Evolutionary conservation across 2,797 vertebrate species (phyloP), one percentile per base, ranked within the genome.

Genomic region (Enteromius mattozi): DNA sequence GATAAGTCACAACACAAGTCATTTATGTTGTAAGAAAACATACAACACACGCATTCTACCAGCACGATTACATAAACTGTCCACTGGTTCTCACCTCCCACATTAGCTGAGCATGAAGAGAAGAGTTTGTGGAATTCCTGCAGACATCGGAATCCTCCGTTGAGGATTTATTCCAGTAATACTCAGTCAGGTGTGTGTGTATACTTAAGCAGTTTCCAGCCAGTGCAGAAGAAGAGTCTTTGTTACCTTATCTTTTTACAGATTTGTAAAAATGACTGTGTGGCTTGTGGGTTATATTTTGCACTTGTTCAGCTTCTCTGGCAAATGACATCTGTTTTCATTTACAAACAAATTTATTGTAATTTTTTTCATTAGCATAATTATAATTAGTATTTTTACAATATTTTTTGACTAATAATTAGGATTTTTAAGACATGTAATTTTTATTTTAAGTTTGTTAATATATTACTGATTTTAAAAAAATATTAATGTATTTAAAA

Each of bases 21-120:
- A 8, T 68, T 42, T 40, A 66, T 56, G 63, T 54, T 17, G 37
- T 12, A 63, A 24, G 21, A 80, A 30, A 56, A 56, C 30, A 6
- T 9, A n/a, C 33, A 51, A 65, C 56, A 42, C 51, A 4, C 54
- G 1, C 45, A 14, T 14, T 59, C 42, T 74, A 51, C 51, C 75
- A 78, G 66, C 30, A 65, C 24, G 45, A 70, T 82, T 83, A 83
- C 47, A 80, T 83, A 86, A 83, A 81, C 61, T 42, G 72, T 69
- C 42, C 21, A 40, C 16, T 83, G 70, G 82, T 74, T 70, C 68
- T 71, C 68, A 72, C 68, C 59, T 49, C 68, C 35, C 45, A 82
- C 69, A 30, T 45, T 72, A 42, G 68, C 12, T 4, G 19, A 66
- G 51, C 35, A 82, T 27, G 47, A 70, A 56, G 47, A 27, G 59